Evolutionary conservation across 2,888 invertebrate species (phyloP).

Genomic region (Xanthia togata): DNA sequence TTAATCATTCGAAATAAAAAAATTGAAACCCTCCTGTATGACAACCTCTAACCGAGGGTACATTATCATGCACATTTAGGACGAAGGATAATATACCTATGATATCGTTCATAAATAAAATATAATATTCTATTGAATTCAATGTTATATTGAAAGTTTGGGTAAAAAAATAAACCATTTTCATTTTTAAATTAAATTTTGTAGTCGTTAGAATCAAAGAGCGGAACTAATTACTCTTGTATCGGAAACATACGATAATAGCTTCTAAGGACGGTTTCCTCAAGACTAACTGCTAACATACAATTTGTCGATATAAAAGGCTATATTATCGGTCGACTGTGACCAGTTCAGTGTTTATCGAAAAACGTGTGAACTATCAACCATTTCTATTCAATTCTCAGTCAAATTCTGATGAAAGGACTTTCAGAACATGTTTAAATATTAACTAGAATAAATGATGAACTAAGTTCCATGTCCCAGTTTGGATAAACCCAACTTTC

Average conservation of each 20-base stretch:
- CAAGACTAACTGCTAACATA: conserved; percentile 11
- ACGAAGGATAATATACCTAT: conserved; percentile 45
- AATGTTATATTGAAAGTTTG: conserved; percentile 23
- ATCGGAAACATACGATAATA: conserved; percentile 16
- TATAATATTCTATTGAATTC: conserved; percentile 38
- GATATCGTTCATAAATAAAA: conserved; percentile 37
- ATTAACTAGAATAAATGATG: conserved; percentile 59
- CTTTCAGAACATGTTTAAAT: conserved; percentile 44
- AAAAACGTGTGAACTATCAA: conserved; percentile 21
- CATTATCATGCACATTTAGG: conserved; percentile 61
- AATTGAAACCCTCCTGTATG: conserved; percentile 71
- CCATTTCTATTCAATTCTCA: conserved; percentile 24
- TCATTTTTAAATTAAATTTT: conserved; percentile 30
- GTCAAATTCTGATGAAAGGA: conserved; percentile 29
- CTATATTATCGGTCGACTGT: conserved; percentile 10
- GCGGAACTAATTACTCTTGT: conserved; percentile 56
- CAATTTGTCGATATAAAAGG: conserved; percentile 26
- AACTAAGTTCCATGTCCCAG: conserved; percentile 53
- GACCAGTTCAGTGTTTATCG: conserved; percentile 11
- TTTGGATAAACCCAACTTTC: conserved; percentile 62
- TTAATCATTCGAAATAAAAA: conserved; percentile 85
- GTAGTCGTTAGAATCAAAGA: conserved; percentile 46
- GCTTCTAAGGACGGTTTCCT: conserved; percentile 16
- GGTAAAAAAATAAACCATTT: conserved; percentile 18
- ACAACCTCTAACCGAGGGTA: conserved; percentile 65